phyloP scores from a whole-genome alignment of 2,888 invertebrate genomes.

The Amiota minor region DNA sequence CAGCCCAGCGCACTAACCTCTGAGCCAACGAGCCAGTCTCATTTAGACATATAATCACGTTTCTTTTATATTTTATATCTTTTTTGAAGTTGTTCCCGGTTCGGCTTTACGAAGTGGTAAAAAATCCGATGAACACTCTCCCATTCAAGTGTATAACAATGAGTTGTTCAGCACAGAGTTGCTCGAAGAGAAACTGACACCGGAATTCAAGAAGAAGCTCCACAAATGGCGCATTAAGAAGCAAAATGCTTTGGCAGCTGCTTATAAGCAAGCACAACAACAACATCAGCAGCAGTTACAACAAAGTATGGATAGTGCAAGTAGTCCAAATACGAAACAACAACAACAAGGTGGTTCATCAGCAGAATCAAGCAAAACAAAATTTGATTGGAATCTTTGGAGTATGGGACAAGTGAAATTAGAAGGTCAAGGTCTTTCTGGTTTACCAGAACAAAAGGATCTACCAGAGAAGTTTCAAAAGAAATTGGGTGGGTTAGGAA shows the following conservation, averaged over 20 bases:
- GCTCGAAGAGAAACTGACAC: conserved; percentile 81
- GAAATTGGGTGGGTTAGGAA: conserved; percentile 78
- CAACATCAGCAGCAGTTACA: conserved; percentile 51
- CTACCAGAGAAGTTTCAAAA: conserved; percentile 87
- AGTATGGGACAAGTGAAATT: conserved; percentile 74
- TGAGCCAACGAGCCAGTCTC: too few species aligned
- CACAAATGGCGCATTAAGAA: conserved; percentile 87
- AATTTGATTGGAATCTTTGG: conserved; percentile 79
- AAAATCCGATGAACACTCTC: conserved; percentile 64
- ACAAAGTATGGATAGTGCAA: conserved; percentile 52
- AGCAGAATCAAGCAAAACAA: conserved; percentile 65
- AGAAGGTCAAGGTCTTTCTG: conserved; percentile 71
- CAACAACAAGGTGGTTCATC: conserved; percentile 55
- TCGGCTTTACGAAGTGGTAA: conserved; percentile 45
- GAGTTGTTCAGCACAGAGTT: conserved; percentile 67
- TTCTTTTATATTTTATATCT: not conserved
- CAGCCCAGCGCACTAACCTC: too few species aligned
- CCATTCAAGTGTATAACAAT: conserved; percentile 58
- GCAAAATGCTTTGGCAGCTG: conserved; percentile 52
- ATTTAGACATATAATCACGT: conserved; percentile 44
- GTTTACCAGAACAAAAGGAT: conserved; percentile 78
- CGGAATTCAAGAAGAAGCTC: conserved; percentile 87
- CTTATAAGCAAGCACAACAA: not conserved
- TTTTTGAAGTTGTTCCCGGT: conserved; percentile 4
- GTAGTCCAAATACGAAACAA: conserved; percentile 57